phyloP scores from a whole-genome alignment of 2,888 invertebrate species.

The Synanthedon myopaeformis region DNA sequence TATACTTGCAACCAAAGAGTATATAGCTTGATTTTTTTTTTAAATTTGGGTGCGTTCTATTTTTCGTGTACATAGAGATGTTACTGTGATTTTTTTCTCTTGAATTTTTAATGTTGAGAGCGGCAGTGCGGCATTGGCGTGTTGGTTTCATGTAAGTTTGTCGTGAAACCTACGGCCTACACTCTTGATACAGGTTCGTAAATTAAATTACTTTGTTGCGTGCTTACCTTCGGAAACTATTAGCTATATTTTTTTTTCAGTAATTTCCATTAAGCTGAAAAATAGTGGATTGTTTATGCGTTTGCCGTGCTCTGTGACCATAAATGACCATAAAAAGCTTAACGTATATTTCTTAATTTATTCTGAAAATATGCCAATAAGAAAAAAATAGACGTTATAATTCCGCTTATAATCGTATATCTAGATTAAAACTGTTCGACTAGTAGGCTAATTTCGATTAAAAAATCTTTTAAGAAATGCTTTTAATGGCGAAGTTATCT shows the following conservation, averaged over 20 bases:
- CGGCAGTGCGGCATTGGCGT: slow-evolving; percentile 24
- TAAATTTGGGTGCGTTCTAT: neutral
- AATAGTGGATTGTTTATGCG: neutral
- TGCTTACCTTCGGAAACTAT: slow-evolving; percentile 26
- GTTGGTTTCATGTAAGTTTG: slow-evolving; percentile 4
- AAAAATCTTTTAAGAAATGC: too few species aligned
- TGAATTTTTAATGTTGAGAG: slow-evolving; percentile 30
- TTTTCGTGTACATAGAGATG: neutral
- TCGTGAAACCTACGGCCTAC: slow-evolving; percentile 14
- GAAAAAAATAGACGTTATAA: too few species aligned
- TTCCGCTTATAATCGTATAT: too few species aligned
- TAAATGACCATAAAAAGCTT: neutral
- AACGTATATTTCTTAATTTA: too few species aligned
- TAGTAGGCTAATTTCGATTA: too few species aligned
- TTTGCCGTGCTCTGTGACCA: neutral
- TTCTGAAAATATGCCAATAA: too few species aligned
- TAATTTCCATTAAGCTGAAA: neutral
- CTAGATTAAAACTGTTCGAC: too few species aligned
- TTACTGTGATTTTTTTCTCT: slow-evolving; percentile 17
- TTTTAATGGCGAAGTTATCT: too few species aligned
- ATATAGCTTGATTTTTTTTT: neutral
- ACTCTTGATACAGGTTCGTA: slow-evolving; percentile 38
- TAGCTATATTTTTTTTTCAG: slow-evolving; percentile 8
- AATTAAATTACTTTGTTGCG: slow-evolving; percentile 53
- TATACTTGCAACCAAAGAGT: neutral